A percentile compares a stretch with the other conserved stretches of the same genome.
Conservation (phyloP, 2,888 invertebrate species). For the Trachelus troglodyta region DNA sequence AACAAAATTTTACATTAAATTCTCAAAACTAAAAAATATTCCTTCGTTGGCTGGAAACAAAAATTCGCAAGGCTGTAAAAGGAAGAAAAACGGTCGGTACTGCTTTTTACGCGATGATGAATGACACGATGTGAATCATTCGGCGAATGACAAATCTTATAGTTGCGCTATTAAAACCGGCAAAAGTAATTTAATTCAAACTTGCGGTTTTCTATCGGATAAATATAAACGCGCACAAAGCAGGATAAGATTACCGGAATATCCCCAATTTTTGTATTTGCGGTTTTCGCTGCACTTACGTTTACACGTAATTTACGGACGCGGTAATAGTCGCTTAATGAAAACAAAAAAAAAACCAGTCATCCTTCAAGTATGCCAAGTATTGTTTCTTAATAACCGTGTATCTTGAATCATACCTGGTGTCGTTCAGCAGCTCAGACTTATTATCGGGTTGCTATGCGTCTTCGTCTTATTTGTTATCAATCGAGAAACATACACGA, state of each 20-base stretch:
- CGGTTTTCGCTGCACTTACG: constrained; percentile 25
- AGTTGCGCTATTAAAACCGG: background rate
- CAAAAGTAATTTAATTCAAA: background rate
- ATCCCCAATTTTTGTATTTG: constrained; percentile 27
- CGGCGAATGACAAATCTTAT: background rate
- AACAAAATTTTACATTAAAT: background rate
- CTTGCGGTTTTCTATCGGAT: background rate
- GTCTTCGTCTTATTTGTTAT: background rate
- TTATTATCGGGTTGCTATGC: background rate
- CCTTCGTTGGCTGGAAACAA: background rate
- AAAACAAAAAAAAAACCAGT: constrained; percentile 32
- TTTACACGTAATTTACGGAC: constrained; percentile 20
- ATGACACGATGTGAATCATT: background rate
- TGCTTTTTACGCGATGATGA: background rate
- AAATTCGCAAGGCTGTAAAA: too few relatives aligned
- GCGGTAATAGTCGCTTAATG: constrained; percentile 25
- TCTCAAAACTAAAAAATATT: background rate
- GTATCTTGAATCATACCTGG: constrained; percentile 32
- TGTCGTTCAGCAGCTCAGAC: constrained; percentile 1
- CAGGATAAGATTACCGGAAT: constrained; percentile 21
- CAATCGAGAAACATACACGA: background rate
- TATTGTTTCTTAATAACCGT: constrained; percentile 42
- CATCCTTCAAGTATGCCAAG: constrained; percentile 42
- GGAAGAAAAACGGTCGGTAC: background rate
- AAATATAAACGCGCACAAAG: background rate